Percentiles rank a stretch among this genome's conserved stretches.
phyloP scores from a whole-genome alignment of 92 coral and sea anemone species.

The Actinernus sp. region DNA sequence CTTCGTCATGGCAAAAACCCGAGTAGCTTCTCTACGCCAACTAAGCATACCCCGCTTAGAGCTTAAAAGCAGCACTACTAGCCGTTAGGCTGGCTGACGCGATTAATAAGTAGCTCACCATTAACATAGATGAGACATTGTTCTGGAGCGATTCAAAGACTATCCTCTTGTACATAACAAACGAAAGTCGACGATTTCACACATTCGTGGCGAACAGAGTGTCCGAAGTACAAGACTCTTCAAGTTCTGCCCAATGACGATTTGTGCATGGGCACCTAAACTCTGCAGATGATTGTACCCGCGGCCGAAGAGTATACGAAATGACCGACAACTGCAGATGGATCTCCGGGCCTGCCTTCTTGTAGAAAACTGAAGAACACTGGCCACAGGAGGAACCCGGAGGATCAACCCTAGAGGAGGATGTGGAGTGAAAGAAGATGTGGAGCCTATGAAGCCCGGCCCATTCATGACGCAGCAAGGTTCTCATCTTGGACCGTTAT shows the following conservation, averaged over 20 bases:
- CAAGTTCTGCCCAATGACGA: conserved; percentile 43
- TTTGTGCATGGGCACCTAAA: conserved; percentile 41
- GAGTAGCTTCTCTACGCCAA: conserved; percentile 67
- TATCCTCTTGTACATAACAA: conserved; percentile 45
- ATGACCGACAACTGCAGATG: conserved; percentile 53
- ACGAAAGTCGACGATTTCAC: conserved; percentile 59
- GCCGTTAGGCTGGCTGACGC: conserved; percentile 46
- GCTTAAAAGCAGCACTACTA: conserved; percentile 71
- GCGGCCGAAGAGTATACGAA: conserved; percentile 52
- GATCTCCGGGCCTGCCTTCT: conserved; percentile 46
- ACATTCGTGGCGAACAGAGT: conserved; percentile 67
- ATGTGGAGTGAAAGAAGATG: no score
- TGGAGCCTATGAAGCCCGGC: conserved; percentile 14
- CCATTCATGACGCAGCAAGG: conserved; percentile 28
- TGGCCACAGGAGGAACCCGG: conserved; percentile 38
- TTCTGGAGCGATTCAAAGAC: conserved; percentile 68
- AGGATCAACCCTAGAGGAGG: conserved; percentile 12
- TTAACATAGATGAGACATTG: not conserved
- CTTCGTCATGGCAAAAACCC: conserved; percentile 63
- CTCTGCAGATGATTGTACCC: conserved; percentile 61
- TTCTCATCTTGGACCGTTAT: conserved; percentile 67
- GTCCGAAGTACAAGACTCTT: conserved; percentile 51
- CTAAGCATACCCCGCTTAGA: conserved; percentile 68
- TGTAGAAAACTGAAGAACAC: conserved; percentile 11
- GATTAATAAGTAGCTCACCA: conserved; percentile 41